A percentile compares a stretch with the other conserved stretches of the same genome.
Evolutionary conservation across 2,113 vertebrate species (phyloP).

Genomic region (Crocuta crocuta): DNA sequence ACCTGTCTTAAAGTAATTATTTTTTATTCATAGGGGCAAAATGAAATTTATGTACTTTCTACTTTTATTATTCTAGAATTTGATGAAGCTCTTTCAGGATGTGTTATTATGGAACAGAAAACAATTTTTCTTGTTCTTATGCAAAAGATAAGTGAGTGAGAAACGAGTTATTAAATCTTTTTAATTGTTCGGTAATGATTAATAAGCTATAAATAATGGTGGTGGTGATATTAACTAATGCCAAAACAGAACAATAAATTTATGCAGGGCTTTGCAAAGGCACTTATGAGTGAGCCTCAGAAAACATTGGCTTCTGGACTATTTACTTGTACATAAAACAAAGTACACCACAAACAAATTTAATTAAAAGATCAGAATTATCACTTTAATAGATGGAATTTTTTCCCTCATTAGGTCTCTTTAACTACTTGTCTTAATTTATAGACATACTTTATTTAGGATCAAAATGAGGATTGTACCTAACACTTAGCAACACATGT

Average conservation of each 20-base stretch:
- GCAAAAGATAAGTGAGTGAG: constrained; percentile 57
- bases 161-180: constrained; percentile 36
- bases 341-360: constrained; percentile 47
- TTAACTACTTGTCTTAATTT: constrained; percentile 65
- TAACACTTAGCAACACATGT: not conserved
- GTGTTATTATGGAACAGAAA: constrained; percentile 27
- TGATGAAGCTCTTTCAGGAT: constrained; percentile 30
- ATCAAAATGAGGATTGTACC: not conserved
- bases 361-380: constrained; percentile 77
- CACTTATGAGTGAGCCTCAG: not conserved
- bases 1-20: not conserved
- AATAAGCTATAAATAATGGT: constrained; percentile 66
- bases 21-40: not conserved
- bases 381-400: constrained; percentile 56
- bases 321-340: constrained; percentile 51
- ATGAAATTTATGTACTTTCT: not conserved
- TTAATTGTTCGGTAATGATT: constrained; percentile 55
- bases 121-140: constrained; percentile 1
- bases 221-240: constrained; percentile 6
- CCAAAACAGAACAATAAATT: constrained; percentile 53
- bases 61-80: constrained; percentile 1
- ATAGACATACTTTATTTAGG: not conserved
- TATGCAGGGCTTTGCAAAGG: not conserved
- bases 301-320: constrained; percentile 20
- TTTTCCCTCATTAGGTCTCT: constrained; percentile 65